phyloP scores from a whole-genome alignment of 2,888 invertebrate genomes.

The Achlya flavicornis region DNA sequence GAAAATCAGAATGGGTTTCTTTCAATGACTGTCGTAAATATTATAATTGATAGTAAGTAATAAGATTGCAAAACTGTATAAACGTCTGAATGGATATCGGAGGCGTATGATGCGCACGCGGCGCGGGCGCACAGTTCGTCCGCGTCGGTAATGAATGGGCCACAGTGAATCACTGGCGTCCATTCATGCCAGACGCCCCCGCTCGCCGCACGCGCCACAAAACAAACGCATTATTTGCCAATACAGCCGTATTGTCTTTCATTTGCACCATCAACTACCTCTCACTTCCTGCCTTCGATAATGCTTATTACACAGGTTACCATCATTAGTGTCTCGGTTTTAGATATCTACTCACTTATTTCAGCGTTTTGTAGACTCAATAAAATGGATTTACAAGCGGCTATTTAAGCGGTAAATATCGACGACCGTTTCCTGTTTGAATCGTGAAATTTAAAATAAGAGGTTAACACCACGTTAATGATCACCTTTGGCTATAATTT shows the following conservation, averaged over 20 bases:
- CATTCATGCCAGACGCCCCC: conserved; percentile 75
- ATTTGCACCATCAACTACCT: conserved; percentile 65
- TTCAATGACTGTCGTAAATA: too few species aligned
- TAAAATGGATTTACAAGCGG: conserved; percentile 22
- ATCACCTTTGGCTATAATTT: conserved; percentile 41
- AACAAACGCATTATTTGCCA: conserved; percentile 65
- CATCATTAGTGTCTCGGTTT: conserved; percentile 11
- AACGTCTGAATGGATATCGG: conserved; percentile 47
- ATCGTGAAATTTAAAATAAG: conserved; percentile 69
- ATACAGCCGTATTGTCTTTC: conserved; percentile 66
- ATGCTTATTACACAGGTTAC: conserved; percentile 35
- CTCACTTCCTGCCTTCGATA: conserved; percentile 70
- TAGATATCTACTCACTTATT: conserved; percentile 7
- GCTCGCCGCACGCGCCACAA: conserved; percentile 63
- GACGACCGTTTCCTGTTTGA: conserved; percentile 40
- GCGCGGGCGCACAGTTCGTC: conserved; percentile 28
- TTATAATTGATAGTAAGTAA: too few species aligned
- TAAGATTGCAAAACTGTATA: not conserved
- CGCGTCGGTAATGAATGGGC: conserved; percentile 67
- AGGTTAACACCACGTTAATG: conserved; percentile 48
- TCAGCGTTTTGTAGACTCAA: conserved; percentile 14
- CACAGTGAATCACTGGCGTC: conserved; percentile 74
- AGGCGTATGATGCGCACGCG: conserved; percentile 54
- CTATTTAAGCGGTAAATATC: conserved; percentile 20
- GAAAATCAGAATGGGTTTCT: too few species aligned